Percentiles rank a stretch among this genome's conserved stretches.
These are phyloP conservation scores for Sinopyrophorus schimmeli DNA, from an alignment of 2,888 invertebrate genomes.

Conservation along the genomic window DNA sequence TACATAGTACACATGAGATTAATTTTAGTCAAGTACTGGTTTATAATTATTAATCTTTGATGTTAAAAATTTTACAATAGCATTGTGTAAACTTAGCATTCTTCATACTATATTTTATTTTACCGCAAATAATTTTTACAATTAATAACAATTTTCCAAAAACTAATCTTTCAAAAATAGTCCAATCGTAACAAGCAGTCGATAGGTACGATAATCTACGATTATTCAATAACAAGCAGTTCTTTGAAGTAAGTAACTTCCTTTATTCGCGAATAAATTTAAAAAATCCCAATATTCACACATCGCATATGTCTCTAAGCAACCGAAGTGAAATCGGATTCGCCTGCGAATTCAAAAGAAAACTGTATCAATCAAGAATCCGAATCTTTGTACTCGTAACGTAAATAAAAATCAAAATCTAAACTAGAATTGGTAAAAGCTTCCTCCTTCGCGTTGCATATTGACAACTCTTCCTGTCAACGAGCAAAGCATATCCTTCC, in stretches of 20 bases:
- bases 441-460: slow-evolving; percentile 20
- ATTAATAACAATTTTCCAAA: no score
- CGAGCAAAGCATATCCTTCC: slow-evolving; percentile 19
- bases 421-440: slow-evolving; percentile 22
- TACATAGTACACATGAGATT: no score
- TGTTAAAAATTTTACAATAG: no score
- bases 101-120: no score
- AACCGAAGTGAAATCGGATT: slow-evolving; percentile 26
- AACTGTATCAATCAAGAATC: slow-evolving; percentile 24
- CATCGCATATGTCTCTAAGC: slow-evolving; percentile 24
- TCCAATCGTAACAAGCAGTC: no score
- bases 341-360: slow-evolving; percentile 19
- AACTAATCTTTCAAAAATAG: no score
- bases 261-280: slow-evolving; percentile 12
- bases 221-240: no score
- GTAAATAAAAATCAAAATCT: slow-evolving; percentile 28
- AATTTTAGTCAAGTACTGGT: no score
- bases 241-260: slow-evolving; percentile 20
- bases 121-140: no score
- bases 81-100: no score
- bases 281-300: slow-evolving; percentile 16
- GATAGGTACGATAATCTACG: no score
- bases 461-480: slow-evolving; percentile 32
- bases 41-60: no score
- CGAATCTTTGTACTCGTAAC: slow-evolving; percentile 26